Conservation (phyloP, 2,113 vertebrate genomes). For the Ciconia stormi region DNA sequence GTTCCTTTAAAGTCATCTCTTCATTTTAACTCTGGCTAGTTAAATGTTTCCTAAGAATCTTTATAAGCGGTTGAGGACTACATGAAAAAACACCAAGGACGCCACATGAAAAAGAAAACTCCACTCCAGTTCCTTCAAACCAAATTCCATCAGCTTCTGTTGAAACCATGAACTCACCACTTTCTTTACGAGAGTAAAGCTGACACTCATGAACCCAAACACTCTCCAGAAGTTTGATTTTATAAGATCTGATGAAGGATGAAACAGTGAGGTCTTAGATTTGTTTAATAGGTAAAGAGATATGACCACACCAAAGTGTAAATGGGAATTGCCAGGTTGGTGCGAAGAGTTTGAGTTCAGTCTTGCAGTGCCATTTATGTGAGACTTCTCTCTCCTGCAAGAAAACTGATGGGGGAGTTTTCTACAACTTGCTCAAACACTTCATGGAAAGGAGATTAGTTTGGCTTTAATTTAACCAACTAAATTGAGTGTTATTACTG, state of each 20-base stretch:
- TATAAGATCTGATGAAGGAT: slow-evolving; percentile 4
- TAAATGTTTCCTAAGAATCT: slow-evolving; percentile 21
- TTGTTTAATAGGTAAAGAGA: neutral
- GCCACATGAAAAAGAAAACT: slow-evolving; percentile 7
- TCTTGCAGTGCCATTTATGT: neutral
- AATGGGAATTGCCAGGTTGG: neutral
- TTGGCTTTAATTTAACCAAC: slow-evolving; percentile 66
- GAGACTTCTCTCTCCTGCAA: slow-evolving; percentile 3
- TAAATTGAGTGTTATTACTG: slow-evolving; percentile 67
- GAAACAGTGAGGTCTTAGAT: neutral
- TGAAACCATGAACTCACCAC: slow-evolving; percentile 47
- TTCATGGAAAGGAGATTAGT: slow-evolving; percentile 68
- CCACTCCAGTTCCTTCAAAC: neutral
- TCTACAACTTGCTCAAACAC: slow-evolving; percentile 65
- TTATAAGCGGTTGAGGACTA: neutral
- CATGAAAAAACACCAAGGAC: neutral
- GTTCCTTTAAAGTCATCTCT: neutral
- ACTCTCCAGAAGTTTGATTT: slow-evolving; percentile 1
- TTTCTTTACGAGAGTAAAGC: slow-evolving; percentile 11
- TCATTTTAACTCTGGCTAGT: neutral
- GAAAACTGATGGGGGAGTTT: slow-evolving; percentile 56
- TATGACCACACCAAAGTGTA: neutral
- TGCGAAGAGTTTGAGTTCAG: neutral
- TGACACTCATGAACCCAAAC: neutral
- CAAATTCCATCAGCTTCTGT: slow-evolving; percentile 41